phyloP scores from a whole-genome alignment of 2,113 vertebrate genomes.

The Nyctereutes procyonoides region DNA sequence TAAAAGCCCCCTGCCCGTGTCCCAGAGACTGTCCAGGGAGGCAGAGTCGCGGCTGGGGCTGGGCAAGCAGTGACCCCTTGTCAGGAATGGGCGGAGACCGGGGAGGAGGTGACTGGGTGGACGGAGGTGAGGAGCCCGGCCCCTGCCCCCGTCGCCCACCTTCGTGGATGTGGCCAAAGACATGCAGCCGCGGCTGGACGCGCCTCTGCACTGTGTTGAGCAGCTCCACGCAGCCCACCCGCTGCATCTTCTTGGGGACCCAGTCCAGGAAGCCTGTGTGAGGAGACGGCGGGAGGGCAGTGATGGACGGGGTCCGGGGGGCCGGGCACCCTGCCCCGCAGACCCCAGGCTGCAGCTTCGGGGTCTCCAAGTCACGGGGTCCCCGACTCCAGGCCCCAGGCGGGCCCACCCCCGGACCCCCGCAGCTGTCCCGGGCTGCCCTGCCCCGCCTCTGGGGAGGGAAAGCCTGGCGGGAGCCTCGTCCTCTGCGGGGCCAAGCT shows the following conservation, averaged over 20 bases:
- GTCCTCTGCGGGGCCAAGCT: accelerated
- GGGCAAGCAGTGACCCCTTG: no score
- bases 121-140: accelerated
- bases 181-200: conserved; percentile 95
- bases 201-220: conserved; percentile 97
- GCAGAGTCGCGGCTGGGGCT: no score
- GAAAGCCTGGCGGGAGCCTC: no score
- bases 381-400: neutral
- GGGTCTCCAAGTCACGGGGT: neutral
- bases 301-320: accelerated
- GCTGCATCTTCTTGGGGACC: conserved; percentile 99
- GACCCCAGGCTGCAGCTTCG: accelerated
- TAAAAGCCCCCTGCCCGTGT: neutral
- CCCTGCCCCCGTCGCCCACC: conserved; percentile 83
- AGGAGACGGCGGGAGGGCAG: neutral
- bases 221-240: conserved; percentile 97
- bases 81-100: neutral
- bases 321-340: accelerated
- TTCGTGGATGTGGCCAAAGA: conserved; percentile 99
- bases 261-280: conserved; percentile 96
- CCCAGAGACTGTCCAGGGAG: neutral
- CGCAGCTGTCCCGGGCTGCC: accelerated
- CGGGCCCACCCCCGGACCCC: accelerated
- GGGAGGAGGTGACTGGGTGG: neutral
- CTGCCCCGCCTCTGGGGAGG: neutral